Evolutionary conservation across 1,140 invertebrate genomes (phyloP), one percentile per base, ranked within the genome.

Genomic region (Sitodiplosis mosellana): DNA sequence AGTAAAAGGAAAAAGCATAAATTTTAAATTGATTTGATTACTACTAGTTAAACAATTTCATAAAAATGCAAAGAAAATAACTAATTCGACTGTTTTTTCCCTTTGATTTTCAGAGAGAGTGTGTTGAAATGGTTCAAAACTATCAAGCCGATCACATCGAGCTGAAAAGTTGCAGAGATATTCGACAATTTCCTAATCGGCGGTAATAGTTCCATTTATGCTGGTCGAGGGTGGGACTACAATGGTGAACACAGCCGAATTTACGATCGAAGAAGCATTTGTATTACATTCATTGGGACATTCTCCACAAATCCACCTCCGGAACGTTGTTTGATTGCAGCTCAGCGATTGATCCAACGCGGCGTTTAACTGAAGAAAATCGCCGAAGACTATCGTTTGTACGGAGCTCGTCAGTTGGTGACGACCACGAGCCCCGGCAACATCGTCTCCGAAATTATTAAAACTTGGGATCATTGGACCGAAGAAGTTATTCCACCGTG

Each of bases 131-230:
- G 0, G 68, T 72, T 34, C 72, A 75, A 51, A 56, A 69, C 33
- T 56, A 62, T 2, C 72, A 74, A 48, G 63, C 74, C 45, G 66
- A 72, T 27, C 41, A 49, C 42, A 42, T 38, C 0, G 53, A 55
- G 7, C n/a, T n/a, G n/a, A n/a, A n/a, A n/a, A n/a, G n/a, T n/a
- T 73, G 66, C 65, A 50, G 44, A 18, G 74, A 75, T 50, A 73
- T 76, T 34, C 71, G 64, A 73, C 48, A 73, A 63, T 49, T 78
- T 77, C 51, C 50, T 77, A 17, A 68, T 78, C 34, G 75, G 74
- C 2, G 71, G 70, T 33, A 74, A 78, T 54, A 73, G 74, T 0
- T 66, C 67, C 11, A 63, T 69, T 2, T 77, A 75, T 54, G 69
- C 72, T 50, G 76, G 70, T 2, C 62, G 75, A 15, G 75, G 72